Percentiles rank a stretch among this genome's conserved stretches.
phyloP scores from a whole-genome alignment of 2,797 vertebrate genomes.

The Steatocranus sp. region DNA sequence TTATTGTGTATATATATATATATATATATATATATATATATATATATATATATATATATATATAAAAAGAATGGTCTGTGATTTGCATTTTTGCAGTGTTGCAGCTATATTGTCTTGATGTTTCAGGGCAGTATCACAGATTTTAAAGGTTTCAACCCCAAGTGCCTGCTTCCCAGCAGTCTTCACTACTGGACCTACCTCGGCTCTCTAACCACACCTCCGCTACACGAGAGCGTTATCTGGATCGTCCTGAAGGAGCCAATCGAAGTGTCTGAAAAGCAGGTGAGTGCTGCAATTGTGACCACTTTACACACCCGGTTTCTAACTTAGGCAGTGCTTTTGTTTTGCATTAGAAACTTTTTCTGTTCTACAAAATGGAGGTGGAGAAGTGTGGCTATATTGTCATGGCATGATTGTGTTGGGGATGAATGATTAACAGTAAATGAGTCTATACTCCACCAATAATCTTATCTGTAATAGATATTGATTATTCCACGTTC shows the following conservation, averaged over 20 bases:
- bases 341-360: not conserved
- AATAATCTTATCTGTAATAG: not conserved
- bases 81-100: not conserved
- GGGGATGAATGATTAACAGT: not conserved
- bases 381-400: not conserved
- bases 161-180: conserved; percentile 87
- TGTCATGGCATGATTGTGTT: not conserved
- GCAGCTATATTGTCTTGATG: not conserved
- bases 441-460: not conserved
- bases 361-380: not conserved
- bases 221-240: conserved; percentile 88
- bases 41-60: too few species aligned
- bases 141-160: conserved; percentile 90
- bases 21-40: not conserved
- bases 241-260: conserved; percentile 92
- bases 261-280: conserved; percentile 87
- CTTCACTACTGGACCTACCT: conserved; percentile 93
- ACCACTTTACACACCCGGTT: not conserved
- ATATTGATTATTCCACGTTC: not conserved
- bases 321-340: not conserved
- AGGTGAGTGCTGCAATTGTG: conserved; percentile 74
- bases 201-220: conserved; percentile 93
- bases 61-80: not conserved
- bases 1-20: too few species aligned
- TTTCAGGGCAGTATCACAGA: conserved; percentile 83